Base-by-base conservation (phyloP, 2,888 invertebrate species). In the Minunthozetes semirufus region DNA sequence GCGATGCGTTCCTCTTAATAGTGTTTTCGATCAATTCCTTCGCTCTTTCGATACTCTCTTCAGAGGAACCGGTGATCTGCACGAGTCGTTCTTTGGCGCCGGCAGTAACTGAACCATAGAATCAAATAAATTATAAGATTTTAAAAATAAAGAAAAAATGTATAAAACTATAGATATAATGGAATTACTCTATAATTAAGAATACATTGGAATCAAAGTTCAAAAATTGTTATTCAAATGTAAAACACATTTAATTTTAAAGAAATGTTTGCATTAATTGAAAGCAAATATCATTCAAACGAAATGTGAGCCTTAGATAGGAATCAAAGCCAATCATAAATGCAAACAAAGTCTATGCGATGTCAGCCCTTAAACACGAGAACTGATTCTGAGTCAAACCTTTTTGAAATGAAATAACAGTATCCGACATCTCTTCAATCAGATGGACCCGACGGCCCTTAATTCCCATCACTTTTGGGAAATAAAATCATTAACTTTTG, bases 321-420 rank as follows among this genome's bases (percentile, higher is more conserved):
- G 19, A 59, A 27, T 19, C 27, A 11, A 73, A 63, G 42, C 50
- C 29, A 56, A 53, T 50, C 73, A 46, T 77, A 89, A 56, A n/a
- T 22, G 8, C 56, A 56, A n/a, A 5, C 33, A 33, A 33, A 33
- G n/a, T 13, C 22, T 22, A 53, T 53, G 53, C 48, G 22, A n/a
- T 53, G n/a, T 13, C 50, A n/a, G n/a, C 50, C 15, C 15, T 50
- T n/a, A 50, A 50, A 8, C 50, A 15, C 4, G 4, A 59, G 33
- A 4, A 6, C 42, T 1, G 42, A 42, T 11, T 42, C 11, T 13
- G 11, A 61, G n/a, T 22, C 93, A 46, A 76, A 94, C 94, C 94
- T 94, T 94, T 90, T 89, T 96, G 95, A 89, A 96, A 96, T 85
- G 95, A 95, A 87, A 96, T 95, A 85, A 96, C 93, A 84, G 95